These are phyloP conservation scores for Drosophila ohnishii DNA, from an alignment of 1,140 invertebrate genomes.

Conservation along the genomic window DNA sequence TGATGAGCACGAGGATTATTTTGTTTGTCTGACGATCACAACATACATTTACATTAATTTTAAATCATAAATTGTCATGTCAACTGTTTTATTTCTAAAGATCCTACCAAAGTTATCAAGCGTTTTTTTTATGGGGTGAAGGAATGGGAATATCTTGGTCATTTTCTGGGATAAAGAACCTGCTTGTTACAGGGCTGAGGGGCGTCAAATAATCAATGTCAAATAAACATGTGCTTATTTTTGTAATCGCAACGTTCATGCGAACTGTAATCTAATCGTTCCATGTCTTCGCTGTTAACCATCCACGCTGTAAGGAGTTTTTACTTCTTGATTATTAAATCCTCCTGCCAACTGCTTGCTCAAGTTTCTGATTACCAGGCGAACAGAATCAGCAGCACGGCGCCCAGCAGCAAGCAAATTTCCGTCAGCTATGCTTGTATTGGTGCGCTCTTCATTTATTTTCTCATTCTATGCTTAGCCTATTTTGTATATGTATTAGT, in stretches of 20 bases:
- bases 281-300: background rate
- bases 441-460: no score
- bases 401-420: no score
- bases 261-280: conserved; percentile 5
- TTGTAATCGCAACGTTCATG: background rate
- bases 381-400: no score
- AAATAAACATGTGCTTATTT: background rate
- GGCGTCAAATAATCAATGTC: background rate
- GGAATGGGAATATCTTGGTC: background rate
- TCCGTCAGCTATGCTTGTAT: no score
- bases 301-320: no score
- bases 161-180: background rate
- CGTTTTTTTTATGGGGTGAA: background rate
- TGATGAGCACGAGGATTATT: background rate
- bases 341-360: no score
- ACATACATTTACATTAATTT: conserved; percentile 2
- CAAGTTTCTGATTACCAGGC: no score
- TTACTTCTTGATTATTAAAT: no score
- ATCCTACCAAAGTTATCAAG: conserved; percentile 12
- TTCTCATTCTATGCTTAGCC: no score
- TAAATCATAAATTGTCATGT: conserved; percentile 4
- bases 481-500: no score
- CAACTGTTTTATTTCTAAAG: conserved; percentile 40
- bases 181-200: background rate
- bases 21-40: conserved; percentile 18